Base-by-base conservation (phyloP, 1,140 invertebrate species). In the Hyposmocoma kahamanoa region DNA sequence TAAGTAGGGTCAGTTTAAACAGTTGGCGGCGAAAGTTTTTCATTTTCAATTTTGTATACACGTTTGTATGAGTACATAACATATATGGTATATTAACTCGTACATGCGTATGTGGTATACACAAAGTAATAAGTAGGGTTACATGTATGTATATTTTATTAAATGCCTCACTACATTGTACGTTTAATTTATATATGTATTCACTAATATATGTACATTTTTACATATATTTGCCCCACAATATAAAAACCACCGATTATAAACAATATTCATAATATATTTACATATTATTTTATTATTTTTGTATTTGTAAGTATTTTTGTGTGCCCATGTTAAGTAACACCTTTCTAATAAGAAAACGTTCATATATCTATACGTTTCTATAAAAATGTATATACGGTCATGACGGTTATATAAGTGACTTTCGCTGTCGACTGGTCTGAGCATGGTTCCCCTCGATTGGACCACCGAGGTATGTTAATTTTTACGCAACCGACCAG, bases 401-500 rank as follows among this genome's bases (percentile, higher is more conserved):
- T 4, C 5, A 34, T 8, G 5, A 11, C 24, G 24, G 32, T 36
- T 36, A 36, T 17, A 8, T 17, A 17, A 36, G 15, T 8, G 18
- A 17, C 32, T 36, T 36, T 36, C 32, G 34, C 50, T 47, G 32
- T 47, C 32, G 15, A 44, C 45, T 21, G 53, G 49, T 22, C 13
- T 41, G 10, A 41, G 34, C 41, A 42, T 21, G 9, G 42, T 41
- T 51, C 19, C 26, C 26, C 50, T 19, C 50, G 20, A 51, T 45
- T 24, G 50, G 42, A 36, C 32, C 10, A 36, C 18, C 22, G 44
- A 26, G 45, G 39, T 58, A 55, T 62, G 59, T 43, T 36, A 58
- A 58, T 53, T 42, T 58, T 62, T 59, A 59, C 60, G 60, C 56
- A 62, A 59, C 32, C 32, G 15, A 36, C 18, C n/a, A n/a, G 32